A percentile compares a stretch with the other conserved stretches of the same genome.
Evolutionary conservation across 2,797 vertebrate species (phyloP).

Genomic region (Megalops cyprinoides): DNA sequence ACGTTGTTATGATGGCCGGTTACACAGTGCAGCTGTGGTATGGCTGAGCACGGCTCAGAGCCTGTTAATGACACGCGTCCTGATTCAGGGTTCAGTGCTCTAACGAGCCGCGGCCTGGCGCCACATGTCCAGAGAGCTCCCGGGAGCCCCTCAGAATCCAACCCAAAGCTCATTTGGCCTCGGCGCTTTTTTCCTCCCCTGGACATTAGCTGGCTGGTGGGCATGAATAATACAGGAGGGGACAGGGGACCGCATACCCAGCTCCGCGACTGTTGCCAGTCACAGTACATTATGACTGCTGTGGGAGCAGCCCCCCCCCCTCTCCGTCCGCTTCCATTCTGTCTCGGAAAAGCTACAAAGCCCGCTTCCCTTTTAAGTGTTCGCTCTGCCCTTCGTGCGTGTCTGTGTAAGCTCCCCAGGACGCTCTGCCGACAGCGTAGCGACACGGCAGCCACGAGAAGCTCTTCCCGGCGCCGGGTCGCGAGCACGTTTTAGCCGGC

Average conservation of each 20-base stretch:
- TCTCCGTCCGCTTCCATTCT: conserved; percentile 27
- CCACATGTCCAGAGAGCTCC: conserved; percentile 52
- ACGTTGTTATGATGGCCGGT: conserved; percentile 3
- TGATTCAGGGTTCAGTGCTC: conserved; percentile 52
- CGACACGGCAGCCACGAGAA: not conserved
- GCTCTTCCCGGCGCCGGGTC: conserved; percentile 8
- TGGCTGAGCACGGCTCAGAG: conserved; percentile 42
- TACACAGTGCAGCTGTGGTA: conserved; percentile 45
- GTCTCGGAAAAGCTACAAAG: conserved; percentile 18
- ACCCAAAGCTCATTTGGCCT: conserved; percentile 56
- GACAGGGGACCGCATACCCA: not conserved
- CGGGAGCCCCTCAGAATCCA: conserved; percentile 58
- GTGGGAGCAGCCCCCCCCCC: conserved; percentile 31
- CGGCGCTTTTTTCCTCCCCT: conserved; percentile 46
- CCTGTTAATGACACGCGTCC: conserved; percentile 12
- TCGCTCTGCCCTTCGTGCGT: no score
- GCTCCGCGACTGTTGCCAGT: no score
- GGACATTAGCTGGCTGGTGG: conserved; percentile 46
- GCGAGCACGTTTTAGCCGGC: conserved; percentile 62
- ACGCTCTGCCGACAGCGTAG: not conserved
- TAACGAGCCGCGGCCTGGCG: conserved; percentile 59
- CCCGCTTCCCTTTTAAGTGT: no score
- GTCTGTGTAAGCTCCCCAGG: not conserved
- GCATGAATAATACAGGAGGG: conserved; percentile 48
- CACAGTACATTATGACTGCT: conserved; percentile 6